Evolutionary conservation across 1,140 invertebrate species (phyloP), one percentile per base, ranked within the genome.

Genomic region (Megalonaias nervosa): DNA sequence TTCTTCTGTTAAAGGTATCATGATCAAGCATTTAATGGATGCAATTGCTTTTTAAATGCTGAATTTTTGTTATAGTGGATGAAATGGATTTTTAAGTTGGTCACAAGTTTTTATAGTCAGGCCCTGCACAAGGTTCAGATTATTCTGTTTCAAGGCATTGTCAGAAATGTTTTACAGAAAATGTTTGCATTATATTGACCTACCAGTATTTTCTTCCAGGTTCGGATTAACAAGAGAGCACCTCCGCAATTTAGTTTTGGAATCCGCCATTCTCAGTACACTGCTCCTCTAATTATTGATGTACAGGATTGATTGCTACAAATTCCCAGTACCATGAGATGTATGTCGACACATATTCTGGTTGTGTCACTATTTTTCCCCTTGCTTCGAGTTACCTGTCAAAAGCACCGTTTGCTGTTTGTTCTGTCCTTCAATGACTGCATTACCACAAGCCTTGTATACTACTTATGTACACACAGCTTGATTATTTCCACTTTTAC

Each of bases 231-330:
- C 68, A 87, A 86, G 68, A 86, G 60, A 65, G 48, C 82, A 66
- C 75, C 90, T 31, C 94, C 94, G 68, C 92, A 93, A 38, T 94
- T 94, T 85, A 94, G 94, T 76, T 97, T 98, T 90, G 96, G 96
- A 66, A 97, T 97, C 80, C 95, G 94, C 86, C 96, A 97, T 89
- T 96, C 95, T 1, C 94, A 93, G 59, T 95, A 96, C 84, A 92
- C 82, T 69, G 86, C 89, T 58, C 89, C 89, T 26, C 75, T 90
- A 56, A 89, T 91, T 59, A 79, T 85, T 21, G 80, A 85, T n/a
- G 79, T 75, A 19, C 65, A 62, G 23, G 79, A 78, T 48, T 81
- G 69, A 71, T 69, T 74, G 66, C 13, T 19, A 61, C 60, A 26
- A 23, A 73, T 62, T 48, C 16, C 64, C 14, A 70, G 58, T 74